phyloP scores from a whole-genome alignment of 2,797 vertebrate genomes.

The Dendrocincla tyrannina region DNA sequence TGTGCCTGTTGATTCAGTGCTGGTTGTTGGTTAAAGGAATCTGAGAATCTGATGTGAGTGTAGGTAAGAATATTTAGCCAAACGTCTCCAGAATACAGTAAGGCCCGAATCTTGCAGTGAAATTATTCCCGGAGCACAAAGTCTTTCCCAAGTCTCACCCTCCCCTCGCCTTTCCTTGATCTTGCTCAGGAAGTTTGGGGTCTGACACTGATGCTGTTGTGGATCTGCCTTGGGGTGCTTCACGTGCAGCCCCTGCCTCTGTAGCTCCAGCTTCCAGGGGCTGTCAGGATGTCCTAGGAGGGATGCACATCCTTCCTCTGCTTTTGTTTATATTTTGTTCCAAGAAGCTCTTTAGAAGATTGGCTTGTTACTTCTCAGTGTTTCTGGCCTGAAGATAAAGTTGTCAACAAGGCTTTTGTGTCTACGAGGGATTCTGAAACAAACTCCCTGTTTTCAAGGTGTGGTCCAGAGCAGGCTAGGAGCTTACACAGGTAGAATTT shows the following conservation, averaged over 20 bases:
- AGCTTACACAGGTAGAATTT: background rate
- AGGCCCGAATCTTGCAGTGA: background rate
- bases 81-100: background rate
- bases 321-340: background rate
- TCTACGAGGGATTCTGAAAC: background rate
- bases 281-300: background rate
- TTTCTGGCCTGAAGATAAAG: background rate
- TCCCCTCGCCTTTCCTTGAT: background rate
- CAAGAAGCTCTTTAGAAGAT: background rate
- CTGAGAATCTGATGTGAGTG: background rate
- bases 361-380: background rate
- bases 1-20: background rate
- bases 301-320: background rate
- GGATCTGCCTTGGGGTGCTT: background rate
- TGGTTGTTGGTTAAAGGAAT: background rate
- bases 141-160: background rate
- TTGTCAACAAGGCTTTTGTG: background rate
- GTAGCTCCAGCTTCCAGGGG: background rate
- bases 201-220: fast-evolving
- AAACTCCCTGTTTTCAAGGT: background rate
- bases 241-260: background rate
- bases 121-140: background rate
- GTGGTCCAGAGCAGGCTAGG: background rate
- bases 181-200: background rate
- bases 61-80: background rate